Conservation (phyloP, 2,113 vertebrate species). For the Paramormyrops kingsleyae region DNA sequence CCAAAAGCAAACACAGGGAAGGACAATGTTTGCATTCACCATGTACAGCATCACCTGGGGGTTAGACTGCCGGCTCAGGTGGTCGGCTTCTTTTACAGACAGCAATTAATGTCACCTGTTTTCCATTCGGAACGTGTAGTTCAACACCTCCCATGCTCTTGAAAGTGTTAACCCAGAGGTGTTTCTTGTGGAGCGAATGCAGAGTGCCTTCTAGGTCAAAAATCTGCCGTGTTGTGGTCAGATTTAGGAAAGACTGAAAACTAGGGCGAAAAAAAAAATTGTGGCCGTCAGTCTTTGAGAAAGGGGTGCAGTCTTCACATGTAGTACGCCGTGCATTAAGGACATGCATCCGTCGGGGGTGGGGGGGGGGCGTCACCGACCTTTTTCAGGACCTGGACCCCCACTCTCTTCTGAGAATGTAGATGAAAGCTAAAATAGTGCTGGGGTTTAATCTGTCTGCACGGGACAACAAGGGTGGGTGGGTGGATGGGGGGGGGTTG, state of each 20-base stretch:
- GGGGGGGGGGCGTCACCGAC: not conserved
- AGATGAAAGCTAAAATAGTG: not conserved
- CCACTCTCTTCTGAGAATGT: not conserved
- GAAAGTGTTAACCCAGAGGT: too few species aligned
- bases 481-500: not conserved
- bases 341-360: not conserved
- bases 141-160: not conserved
- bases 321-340: not conserved
- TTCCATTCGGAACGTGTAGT: not conserved
- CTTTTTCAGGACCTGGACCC: not conserved
- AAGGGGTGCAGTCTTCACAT: not conserved
- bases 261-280: not conserved
- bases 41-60: not conserved
- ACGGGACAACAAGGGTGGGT: slow-evolving; percentile 30
- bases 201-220: not conserved
- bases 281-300: not conserved
- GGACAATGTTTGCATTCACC: not conserved
- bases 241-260: not conserved
- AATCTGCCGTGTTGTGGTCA: not conserved
- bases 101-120: not conserved
- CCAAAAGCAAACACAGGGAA: not conserved
- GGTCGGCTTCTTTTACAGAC: not conserved
- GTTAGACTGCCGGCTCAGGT: not conserved
- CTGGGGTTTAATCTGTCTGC: slow-evolving; percentile 47
- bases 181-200: not conserved